Evolutionary conservation across 2,113 vertebrate species (phyloP), one percentile per base, ranked within the genome.

Genomic region (Corythornis cristatus): DNA sequence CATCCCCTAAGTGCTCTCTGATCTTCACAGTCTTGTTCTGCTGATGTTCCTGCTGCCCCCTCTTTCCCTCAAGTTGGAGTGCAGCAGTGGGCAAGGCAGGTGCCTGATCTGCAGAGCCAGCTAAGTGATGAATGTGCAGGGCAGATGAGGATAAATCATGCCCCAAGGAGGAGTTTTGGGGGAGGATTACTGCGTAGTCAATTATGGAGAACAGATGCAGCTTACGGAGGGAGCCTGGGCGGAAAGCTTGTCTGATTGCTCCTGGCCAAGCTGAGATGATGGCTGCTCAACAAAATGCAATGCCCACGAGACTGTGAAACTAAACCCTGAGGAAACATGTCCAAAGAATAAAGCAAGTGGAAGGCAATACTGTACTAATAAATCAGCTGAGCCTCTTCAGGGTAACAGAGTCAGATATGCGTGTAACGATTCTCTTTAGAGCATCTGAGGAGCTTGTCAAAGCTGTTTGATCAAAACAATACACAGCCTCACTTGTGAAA

Each of bases 281-380:
- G 93, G 77, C 84, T 76, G 96, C 92, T 96, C 93, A 96, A 93
- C 89, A 91, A 96, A 90, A 96, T 87, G 82, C 0, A 0, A 94
- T 94, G 86, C 70, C 90, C 84, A 70, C 79, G 89, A 94, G 78
- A 87, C 93, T 94, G 70, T 95, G 94, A 95, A 93, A 92, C 84
- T 95, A 87, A 96, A 89, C 86, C 94, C 89, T 85, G 83, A 4
- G 5, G 96, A 94, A 96, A 95, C 42, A 84, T 60, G 86, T 93
- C 94, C 89, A 93, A 89, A 93, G 77, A 95, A 94, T 91, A 92
- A 96, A 66, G 54, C 64, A 77, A 83, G 74, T 79, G 71, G 85
- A 73, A 95, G 93, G 74, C 92, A 87, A 46, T 19, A 87, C 45
- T 76, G 89, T 58, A 89, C 81, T 91, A 92, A 91, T 79, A 95